Evolutionary conservation across 2,113 vertebrate species (phyloP).

Genomic region (Phyllostomus hastatus): DNA sequence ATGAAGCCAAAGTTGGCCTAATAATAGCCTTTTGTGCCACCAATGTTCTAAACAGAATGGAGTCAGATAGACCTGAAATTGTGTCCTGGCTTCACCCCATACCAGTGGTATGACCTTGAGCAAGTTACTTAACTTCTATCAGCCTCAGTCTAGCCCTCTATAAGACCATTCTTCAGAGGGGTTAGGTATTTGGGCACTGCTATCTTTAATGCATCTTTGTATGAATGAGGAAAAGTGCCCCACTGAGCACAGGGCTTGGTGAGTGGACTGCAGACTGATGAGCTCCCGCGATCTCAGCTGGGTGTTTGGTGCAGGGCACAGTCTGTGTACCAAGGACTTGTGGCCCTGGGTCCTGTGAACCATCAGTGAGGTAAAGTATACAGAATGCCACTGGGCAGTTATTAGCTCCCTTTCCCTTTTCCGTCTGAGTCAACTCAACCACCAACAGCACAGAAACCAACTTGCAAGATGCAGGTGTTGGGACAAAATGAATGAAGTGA

Average conservation of each 20-base stretch:
- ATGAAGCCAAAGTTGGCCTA: background rate
- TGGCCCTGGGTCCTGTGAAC: background rate
- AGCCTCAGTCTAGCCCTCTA: background rate
- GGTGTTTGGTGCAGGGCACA: accelerated
- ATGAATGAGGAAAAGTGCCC: background rate
- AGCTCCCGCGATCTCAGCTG: background rate
- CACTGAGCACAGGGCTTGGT: background rate
- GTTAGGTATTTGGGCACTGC: too few relatives aligned
- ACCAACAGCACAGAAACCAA: background rate
- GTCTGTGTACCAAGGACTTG: accelerated
- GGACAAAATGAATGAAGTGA: background rate
- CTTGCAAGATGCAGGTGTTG: background rate
- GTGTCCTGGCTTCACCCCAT: background rate
- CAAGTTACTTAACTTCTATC: background rate
- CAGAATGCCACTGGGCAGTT: accelerated
- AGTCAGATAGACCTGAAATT: background rate
- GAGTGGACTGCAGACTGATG: background rate
- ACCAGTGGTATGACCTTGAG: background rate
- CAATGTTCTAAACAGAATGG: background rate
- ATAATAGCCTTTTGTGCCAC: background rate
- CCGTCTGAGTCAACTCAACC: background rate
- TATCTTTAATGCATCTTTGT: background rate
- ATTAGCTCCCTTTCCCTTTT: background rate
- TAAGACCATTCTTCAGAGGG: background rate
- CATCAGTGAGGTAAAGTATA: too few relatives aligned